Evolutionary conservation across 53 echinoderm and acorn worm species (phyloP).

Genomic region (Paelopatides confundens): DNA sequence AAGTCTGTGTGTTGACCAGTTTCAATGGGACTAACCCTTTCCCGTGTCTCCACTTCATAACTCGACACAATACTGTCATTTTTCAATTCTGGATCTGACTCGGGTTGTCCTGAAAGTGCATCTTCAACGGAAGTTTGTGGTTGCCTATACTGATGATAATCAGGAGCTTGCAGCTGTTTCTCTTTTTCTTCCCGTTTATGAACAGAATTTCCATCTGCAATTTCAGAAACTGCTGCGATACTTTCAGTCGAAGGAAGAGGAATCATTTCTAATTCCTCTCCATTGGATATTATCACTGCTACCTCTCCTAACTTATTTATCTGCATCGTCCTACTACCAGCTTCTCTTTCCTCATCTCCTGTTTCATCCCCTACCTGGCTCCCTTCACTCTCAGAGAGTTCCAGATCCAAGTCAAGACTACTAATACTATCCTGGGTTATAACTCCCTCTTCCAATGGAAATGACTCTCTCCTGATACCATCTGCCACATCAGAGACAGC

Average conservation of each 20-base stretch:
- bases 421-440: conserved; percentile 75
- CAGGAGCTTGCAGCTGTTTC: background rate
- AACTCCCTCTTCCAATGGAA: conserved; percentile 78
- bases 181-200: background rate
- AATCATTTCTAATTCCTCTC: background rate
- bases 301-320: background rate
- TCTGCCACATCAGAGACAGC: conserved; percentile 40
- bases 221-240: background rate
- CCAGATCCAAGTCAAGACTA: conserved; percentile 71
- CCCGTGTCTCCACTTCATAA: background rate
- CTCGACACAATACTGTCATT: background rate
- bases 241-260: background rate
- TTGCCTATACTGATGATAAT: background rate
- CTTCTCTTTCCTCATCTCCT: background rate
- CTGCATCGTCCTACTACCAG: background rate
- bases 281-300: background rate
- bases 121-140: background rate
- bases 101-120: background rate
- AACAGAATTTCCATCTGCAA: background rate
- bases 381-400: conserved; percentile 70
- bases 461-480: conserved; percentile 64
- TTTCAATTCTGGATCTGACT: background rate
- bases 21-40: background rate
- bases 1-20: background rate
- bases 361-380: background rate